Percentiles rank a stretch among this genome's conserved stretches.
These are phyloP conservation scores for Autographa gamma DNA, from an alignment of 2,888 invertebrate species.

Conservation along the genomic window DNA sequence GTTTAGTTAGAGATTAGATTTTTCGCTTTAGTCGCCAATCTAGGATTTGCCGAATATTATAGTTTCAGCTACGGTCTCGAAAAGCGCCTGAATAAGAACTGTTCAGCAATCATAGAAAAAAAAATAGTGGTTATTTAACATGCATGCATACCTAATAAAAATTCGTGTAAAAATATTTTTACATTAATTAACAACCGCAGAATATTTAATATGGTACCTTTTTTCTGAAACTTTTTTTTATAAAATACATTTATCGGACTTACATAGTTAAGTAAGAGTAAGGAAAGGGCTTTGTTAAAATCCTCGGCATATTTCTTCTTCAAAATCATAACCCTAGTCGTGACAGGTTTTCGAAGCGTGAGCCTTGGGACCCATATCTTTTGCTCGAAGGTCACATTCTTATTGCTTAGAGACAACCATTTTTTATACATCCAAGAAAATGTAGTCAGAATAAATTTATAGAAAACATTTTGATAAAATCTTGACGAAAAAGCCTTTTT, in stretches of 20 bases:
- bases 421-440: constrained; percentile 39
- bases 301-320: background rate
- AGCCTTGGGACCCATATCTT: constrained; percentile 50
- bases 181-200: too few relatives aligned
- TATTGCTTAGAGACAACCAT: constrained; percentile 43
- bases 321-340: constrained; percentile 8
- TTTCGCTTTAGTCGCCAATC: background rate
- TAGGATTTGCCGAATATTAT: background rate
- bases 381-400: constrained; percentile 44
- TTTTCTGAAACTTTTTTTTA: too few relatives aligned
- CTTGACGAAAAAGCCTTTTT: constrained; percentile 3
- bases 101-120: too few relatives aligned
- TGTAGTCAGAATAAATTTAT: constrained; percentile 25
- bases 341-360: constrained; percentile 39
- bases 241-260: background rate
- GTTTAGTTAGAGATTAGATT: background rate
- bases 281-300: background rate
- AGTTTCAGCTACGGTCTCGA: background rate
- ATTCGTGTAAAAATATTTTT: too few relatives aligned
- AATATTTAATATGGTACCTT: too few relatives aligned
- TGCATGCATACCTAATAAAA: too few relatives aligned
- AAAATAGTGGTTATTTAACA: too few relatives aligned
- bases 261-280: background rate
- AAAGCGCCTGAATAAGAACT: too few relatives aligned
- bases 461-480: constrained; percentile 12